Base-by-base conservation (phyloP, 1,140 invertebrate genomes). In the Leptonema lineaticorne region DNA sequence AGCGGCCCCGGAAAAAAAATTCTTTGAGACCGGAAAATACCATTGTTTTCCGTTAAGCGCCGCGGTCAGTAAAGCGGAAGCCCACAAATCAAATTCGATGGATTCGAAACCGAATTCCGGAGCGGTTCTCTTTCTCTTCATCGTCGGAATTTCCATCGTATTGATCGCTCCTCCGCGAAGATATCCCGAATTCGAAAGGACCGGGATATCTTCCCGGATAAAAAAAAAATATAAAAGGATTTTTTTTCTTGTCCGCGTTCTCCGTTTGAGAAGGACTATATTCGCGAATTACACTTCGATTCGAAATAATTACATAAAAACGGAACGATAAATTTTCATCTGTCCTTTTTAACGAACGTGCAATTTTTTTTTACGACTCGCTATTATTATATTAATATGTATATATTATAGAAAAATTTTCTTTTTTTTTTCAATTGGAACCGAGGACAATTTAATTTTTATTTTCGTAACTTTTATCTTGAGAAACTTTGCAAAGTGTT, bases 81-180 rank as follows among this genome's bases (percentile, higher is more conserved):
- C 18, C 50, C 50, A 53, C 50, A 53, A 53, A 53, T 53, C 50
- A 53, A 53, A 53, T 53, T 53, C 50, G 50, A 53, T 53, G 50
- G 50, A 24, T 24, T 53, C 22, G 20, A 45, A 11, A 26, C 20
- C 22, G 50, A 53, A 26, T 26, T 26, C 50, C 50, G 22, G 3
- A 26, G 14, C 11, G 16, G 16, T 2, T 16, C 22, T 24, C 50
- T 26, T 26, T 14, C 50, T 53, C 16, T 20, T 20, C 8, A 3
- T 11, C 37, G 3, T 26, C 50, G 50, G 24, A 53, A 53, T 26
- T 24, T 8, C 50, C 11, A 11, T 53, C 20, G 22, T 53, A 53
- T 53, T 26, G 50, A 53, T 53, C 22, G 37, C 37, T 16, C 16
- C 16, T 41, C 37, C 16, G 16, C 16, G 16, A 41, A 41, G 37